phyloP scores from a whole-genome alignment of 1,140 invertebrate species.

The Solenopsis invicta region DNA sequence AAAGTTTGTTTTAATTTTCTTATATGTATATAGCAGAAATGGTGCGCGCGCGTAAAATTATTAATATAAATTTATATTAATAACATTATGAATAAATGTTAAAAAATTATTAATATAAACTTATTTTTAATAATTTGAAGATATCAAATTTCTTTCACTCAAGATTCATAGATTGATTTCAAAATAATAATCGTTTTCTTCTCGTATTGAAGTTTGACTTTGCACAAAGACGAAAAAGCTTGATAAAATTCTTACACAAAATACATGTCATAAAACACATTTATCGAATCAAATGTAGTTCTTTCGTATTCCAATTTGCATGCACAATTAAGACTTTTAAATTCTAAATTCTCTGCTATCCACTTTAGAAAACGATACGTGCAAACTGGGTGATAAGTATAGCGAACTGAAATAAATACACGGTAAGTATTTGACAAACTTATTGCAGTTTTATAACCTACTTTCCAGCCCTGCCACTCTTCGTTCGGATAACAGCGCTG shows the following conservation, averaged over 20 bases:
- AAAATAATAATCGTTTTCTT: not conserved
- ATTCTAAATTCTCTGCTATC: not conserved
- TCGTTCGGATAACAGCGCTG: slow-evolving; percentile 20
- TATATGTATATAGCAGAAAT: not conserved
- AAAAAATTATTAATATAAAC: not conserved
- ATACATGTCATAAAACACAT: not conserved
- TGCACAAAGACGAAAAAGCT: not conserved
- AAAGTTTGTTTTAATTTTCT: not conserved
- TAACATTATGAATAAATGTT: no score
- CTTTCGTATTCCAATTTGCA: not conserved
- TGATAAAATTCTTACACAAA: not conserved
- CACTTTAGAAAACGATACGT: not conserved
- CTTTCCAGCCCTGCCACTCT: not conserved
- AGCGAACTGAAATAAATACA: not conserved
- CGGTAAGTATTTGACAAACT: not conserved
- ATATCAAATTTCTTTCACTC: not conserved
- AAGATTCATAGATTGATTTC: not conserved
- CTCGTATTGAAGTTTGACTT: not conserved
- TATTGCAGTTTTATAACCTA: not conserved
- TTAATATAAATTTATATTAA: no score
- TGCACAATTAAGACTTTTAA: not conserved
- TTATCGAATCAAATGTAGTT: not conserved
- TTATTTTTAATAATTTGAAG: not conserved
- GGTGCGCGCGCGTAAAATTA: no score
- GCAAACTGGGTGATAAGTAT: not conserved